Evolutionary conservation across 2,797 vertebrate genomes (phyloP).

Genomic region (Phoeniculus purpureus): DNA sequence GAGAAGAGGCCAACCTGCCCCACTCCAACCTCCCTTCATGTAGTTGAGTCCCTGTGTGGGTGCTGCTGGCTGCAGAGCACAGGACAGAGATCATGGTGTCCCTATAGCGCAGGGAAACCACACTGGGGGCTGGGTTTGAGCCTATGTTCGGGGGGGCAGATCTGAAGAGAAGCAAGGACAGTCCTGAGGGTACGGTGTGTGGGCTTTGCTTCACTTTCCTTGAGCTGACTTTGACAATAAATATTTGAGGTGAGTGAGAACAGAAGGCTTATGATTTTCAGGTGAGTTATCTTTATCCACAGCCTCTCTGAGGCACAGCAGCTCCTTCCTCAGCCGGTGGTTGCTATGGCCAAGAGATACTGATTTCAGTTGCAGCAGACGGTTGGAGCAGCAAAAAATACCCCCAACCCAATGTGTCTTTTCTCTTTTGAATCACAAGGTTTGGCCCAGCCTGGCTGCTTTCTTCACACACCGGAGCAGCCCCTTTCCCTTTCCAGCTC

Average conservation of each 20-base stretch:
- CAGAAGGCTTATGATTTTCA: not conserved
- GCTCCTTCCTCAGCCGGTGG: not conserved
- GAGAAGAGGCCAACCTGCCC: too few relatives aligned
- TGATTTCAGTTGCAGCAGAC: not conserved
- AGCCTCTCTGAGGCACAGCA: not conserved
- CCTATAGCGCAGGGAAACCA: not conserved
- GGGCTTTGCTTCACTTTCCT: fast-evolving
- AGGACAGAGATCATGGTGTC: not conserved
- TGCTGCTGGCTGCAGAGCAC: not conserved
- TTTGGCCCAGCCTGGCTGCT: not conserved
- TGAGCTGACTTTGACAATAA: not conserved
- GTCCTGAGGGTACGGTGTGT: not conserved
- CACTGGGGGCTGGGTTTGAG: not conserved
- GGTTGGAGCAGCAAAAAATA: not conserved
- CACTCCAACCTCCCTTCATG: too few relatives aligned
- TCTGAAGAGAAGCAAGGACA: not conserved
- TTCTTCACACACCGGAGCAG: too few relatives aligned
- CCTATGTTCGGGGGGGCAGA: not conserved
- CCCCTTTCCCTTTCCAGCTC: not conserved
- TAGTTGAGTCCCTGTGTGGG: not conserved
- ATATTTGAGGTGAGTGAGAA: constrained; percentile 14
- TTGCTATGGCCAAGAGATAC: not conserved
- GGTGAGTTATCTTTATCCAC: not conserved
- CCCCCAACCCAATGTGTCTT: not conserved
- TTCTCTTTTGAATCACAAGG: not conserved